Conservation (phyloP, 2,113 vertebrate genomes). For the Erythrocercus mccallii region DNA sequence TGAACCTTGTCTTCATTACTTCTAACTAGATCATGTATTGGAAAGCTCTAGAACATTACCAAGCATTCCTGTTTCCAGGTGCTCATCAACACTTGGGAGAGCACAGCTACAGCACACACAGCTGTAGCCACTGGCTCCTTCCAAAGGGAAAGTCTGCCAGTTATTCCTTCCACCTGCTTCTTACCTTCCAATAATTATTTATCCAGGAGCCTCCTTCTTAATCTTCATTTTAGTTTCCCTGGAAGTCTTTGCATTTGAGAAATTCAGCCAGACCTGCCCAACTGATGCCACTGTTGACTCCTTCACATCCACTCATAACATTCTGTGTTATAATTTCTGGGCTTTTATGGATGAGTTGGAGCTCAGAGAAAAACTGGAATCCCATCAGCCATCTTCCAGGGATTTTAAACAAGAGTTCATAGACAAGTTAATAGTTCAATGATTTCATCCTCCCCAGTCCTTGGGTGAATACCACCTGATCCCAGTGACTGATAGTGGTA, state of each 20-base stretch:
- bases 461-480: not conserved
- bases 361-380: not conserved
- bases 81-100: not conserved
- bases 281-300: not conserved
- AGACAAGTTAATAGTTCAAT: not conserved
- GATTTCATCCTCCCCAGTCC: not conserved
- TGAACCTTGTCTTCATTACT: not conserved
- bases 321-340: not conserved
- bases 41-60: not conserved
- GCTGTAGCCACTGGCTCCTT: not conserved
- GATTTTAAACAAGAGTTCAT: not conserved
- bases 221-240: not conserved
- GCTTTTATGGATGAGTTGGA: not conserved
- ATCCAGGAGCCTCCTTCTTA: not conserved
- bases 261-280: not conserved
- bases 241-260: not conserved
- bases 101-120: not conserved
- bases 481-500: fast-evolving
- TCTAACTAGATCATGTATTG: not conserved
- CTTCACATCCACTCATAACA: not conserved
- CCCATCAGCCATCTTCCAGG: not conserved
- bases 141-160: not conserved
- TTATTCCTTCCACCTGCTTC: not conserved
- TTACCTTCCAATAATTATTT: not conserved
- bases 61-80: fast-evolving